A percentile compares a stretch with the other conserved stretches of the same genome.
phyloP scores from a whole-genome alignment of 2,113 vertebrate genomes.

The Ctenomys sociabilis region DNA sequence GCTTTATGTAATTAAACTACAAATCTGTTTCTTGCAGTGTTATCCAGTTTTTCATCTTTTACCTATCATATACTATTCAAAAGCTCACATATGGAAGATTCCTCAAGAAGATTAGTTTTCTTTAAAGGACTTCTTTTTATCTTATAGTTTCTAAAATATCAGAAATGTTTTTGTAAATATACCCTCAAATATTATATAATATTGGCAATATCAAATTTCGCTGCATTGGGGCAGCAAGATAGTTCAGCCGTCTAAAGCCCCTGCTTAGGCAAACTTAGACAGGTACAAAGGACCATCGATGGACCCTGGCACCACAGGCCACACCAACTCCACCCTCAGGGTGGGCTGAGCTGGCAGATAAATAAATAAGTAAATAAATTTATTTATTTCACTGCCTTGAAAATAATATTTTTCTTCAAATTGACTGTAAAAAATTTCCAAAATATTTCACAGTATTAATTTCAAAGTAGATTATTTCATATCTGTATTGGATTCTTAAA shows the following conservation, averaged over 20 bases:
- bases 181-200: neutral
- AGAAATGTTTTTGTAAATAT: constrained; percentile 63
- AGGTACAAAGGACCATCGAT: too few species aligned
- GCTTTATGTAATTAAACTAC: neutral
- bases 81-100: constrained; percentile 28
- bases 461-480: neutral
- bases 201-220: neutral
- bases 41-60: constrained; percentile 25
- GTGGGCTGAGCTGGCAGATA: too few species aligned
- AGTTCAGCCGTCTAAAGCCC: too few species aligned
- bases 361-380: too few species aligned
- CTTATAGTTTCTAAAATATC: neutral
- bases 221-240: too few species aligned
- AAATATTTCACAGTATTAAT: constrained; percentile 19
- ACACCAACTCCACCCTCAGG: too few species aligned
- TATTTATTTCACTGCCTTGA: neutral
- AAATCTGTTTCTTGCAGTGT: neutral
- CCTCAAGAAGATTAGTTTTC: constrained; percentile 12
- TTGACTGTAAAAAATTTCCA: neutral
- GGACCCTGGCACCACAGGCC: too few species aligned
- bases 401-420: neutral
- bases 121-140: constrained; percentile 11
- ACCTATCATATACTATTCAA: constrained; percentile 28
- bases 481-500: neutral
- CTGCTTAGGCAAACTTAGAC: too few species aligned